Evolutionary conservation across 1,140 invertebrate species (phyloP).

Genomic region (Drosophila kepulauana): DNA sequence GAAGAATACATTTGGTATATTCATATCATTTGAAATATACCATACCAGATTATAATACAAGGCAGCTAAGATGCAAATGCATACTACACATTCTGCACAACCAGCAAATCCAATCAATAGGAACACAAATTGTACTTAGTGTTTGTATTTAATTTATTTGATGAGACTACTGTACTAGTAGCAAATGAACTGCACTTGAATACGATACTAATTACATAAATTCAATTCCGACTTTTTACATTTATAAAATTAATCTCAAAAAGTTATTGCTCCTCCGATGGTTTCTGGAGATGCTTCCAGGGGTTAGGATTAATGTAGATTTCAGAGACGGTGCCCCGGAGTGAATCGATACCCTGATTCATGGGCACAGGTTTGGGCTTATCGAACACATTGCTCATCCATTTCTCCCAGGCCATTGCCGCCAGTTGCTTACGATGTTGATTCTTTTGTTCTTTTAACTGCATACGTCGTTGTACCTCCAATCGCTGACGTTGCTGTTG

Average conservation of each 20-base stretch:
- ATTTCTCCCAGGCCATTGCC: conserved; percentile 51
- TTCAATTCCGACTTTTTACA: neutral
- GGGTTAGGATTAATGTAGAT: conserved; percentile 61
- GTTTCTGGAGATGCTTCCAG: conserved; percentile 36
- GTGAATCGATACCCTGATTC: conserved; percentile 65
- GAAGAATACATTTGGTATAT: too few relatives aligned
- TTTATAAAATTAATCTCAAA: conserved; percentile 5
- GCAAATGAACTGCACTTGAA: neutral
- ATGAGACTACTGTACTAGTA: neutral
- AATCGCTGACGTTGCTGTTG: conserved; percentile 36
- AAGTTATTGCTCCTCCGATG: neutral
- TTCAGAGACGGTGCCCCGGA: conserved; percentile 62
- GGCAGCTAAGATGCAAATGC: too few relatives aligned
- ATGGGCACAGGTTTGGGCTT: conserved; percentile 76
- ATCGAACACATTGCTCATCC: conserved; percentile 52
- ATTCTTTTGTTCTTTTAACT: conserved; percentile 29
- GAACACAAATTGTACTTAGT: neutral
- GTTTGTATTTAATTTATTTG: neutral
- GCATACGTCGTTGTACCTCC: conserved; percentile 13
- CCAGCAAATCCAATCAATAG: too few relatives aligned
- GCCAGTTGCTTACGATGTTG: conserved; percentile 39
- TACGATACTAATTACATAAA: neutral
- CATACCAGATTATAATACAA: too few relatives aligned
- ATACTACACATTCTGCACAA: too few relatives aligned
- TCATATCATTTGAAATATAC: too few relatives aligned